Base-by-base conservation (phyloP, 2,113 vertebrate genomes). In the Lipophrys pholis region DNA sequence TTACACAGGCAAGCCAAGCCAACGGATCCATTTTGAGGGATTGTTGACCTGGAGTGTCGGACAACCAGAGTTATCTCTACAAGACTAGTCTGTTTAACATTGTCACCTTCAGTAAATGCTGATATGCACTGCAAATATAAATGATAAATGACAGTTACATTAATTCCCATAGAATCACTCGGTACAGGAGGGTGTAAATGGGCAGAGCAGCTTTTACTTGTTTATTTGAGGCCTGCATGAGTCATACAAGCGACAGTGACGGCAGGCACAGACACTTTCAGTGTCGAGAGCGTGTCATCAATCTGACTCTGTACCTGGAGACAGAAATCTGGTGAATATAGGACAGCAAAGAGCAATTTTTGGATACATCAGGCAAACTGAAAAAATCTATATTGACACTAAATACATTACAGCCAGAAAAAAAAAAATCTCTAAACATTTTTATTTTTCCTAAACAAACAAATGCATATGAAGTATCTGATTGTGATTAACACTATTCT, bases 121-220 rank as follows among this genome's bases (percentile, higher is more conserved):
- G n/a, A 61, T 88, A 83, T 90, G 77, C 81, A 85, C 74, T 41
- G 16, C 11, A 59, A 48, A 56, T 80, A 57, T 52, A 82, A 49
- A 2, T 48, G 39, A 35, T 2, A 62, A 40, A 60, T 21, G 48
- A 41, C 12, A 11, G 35, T 1, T 52, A 15, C 17, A 5, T 16
- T 64, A 7, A 75, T 81, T 82, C 87, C 78, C 52, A 10, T 81
- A 72, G 39, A 45, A 42, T 40, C 45, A 12, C 14, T 49, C 16
- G 16, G 35, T 11, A 54, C 9, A 70, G n/a, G 38, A 45, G 58
- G 11, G 8, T 3, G 49, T n/a, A 46, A 64, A 81, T 73, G 73
- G 15, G 43, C 61, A 82, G 76, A 79, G 12, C 43, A 48, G 59
- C 46, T 48, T 45, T 65, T 7, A 41, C 16, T 7, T 5, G 42